These are phyloP conservation scores for Drosophila neotestacea DNA, from an alignment of 2,888 invertebrate genomes.

Conservation along the genomic window DNA sequence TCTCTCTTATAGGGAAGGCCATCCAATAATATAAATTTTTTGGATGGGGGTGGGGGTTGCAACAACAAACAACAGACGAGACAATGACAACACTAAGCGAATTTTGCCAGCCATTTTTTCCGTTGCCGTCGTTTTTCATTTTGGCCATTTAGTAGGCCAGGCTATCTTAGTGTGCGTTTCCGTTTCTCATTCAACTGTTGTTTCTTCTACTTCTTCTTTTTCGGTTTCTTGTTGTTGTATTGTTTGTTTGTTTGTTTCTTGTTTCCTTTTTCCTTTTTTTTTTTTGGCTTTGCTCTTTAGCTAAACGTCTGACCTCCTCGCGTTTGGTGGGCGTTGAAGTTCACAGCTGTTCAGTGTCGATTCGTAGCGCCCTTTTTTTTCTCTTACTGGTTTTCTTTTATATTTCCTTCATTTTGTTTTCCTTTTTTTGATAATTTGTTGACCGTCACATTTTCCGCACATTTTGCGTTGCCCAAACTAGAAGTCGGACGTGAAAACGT, in stretches of 20 bases:
- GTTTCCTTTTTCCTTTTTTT: constrained; percentile 21
- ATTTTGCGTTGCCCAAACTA: constrained; percentile 50
- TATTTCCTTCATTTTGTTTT: constrained; percentile 1
- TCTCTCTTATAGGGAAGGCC: background rate
- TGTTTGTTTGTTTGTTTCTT: constrained; percentile 18
- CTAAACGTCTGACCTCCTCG: constrained; percentile 51
- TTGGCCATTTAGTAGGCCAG: constrained; percentile 53
- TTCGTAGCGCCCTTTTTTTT: constrained; percentile 22
- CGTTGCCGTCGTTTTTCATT: constrained; percentile 29
- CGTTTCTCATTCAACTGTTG: constrained; percentile 36
- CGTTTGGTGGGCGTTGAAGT: constrained; percentile 39
- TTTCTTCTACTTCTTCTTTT: constrained; percentile 5
- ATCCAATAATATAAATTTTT: constrained; percentile 12
- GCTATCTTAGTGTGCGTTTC: constrained; percentile 37
- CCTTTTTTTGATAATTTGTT: constrained; percentile 69
- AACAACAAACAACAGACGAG: constrained; percentile 20
- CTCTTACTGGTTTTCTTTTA: constrained; percentile 9
- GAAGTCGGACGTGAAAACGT: constrained; percentile 44
- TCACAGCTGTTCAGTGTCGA: constrained; percentile 58
- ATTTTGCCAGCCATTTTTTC: constrained; percentile 20
- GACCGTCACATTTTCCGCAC: constrained; percentile 76
- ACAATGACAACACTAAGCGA: constrained; percentile 31
- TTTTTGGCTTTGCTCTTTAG: constrained; percentile 39
- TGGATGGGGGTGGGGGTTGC: background rate
- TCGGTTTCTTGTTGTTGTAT: constrained; percentile 5